Evolutionary conservation across 1,140 invertebrate genomes (phyloP), one percentile per base, ranked within the genome.

Genomic region (Diabrotica virgifera): DNA sequence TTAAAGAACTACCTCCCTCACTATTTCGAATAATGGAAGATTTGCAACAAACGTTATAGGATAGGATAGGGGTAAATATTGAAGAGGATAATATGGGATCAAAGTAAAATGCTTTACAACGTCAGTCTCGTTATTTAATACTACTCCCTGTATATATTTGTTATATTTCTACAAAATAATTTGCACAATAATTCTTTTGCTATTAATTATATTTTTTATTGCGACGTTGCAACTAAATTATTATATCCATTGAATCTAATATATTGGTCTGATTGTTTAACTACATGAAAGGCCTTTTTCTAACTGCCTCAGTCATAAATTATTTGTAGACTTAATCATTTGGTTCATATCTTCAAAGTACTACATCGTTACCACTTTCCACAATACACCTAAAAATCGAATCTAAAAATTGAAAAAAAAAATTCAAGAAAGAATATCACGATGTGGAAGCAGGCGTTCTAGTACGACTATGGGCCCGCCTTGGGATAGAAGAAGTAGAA

Each of bases 381-480:
- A 62, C 12, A 46, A 13, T 53, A 54, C 35, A 36, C 12, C 35
- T 40, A 62, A 54, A 62, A 61, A 62, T n/a, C 37, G 10, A 62
- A 54, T 59, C 40, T 46, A 46, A 46, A 46, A 46, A 6, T 11
- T 46, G 6, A 46, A 8, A 46, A 3, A 8, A 46, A 46, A 46
- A 46, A 46, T 46, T 46, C n/a, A 46, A 46, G 40, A 46, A 8
- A 46, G n/a, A 63, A 67, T 62, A 71, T 35, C 66, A 69, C 12
- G 67, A 56, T 8, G 62, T 67, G 13, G 64, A 59, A 62, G 60
- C 60, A 55, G 69, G 59, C 35, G 64, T 62, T 56, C 70, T 64
- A 62, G 64, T 69, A 36, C 69, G 66, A 62, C 69, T 71, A 36
- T 58, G 56, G 13, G 69, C 66, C n/a, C 69, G 63, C 53, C 62